phyloP scores from a whole-genome alignment of 2,888 invertebrate genomes.

The Oegoconia quadripuncta region DNA sequence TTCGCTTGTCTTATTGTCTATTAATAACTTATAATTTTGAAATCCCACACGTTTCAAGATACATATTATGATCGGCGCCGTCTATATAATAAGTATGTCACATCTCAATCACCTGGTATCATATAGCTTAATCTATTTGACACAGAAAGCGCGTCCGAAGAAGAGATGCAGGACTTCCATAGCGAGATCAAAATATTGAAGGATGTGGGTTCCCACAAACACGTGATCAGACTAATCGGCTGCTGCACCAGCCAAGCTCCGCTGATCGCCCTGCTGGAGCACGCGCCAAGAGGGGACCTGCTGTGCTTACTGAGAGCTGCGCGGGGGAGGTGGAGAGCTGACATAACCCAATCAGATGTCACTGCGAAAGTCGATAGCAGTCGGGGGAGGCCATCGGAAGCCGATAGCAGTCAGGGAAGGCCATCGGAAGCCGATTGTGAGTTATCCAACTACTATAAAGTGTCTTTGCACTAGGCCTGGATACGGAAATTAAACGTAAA shows the following conservation, averaged over 20 bases:
- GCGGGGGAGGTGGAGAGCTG: constrained; percentile 56
- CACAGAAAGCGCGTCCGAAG: constrained; percentile 76
- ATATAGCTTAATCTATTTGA: neutral
- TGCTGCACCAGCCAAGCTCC: constrained; percentile 86
- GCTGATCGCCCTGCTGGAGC: constrained; percentile 87
- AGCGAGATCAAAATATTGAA: constrained; percentile 89
- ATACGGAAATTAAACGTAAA: too few relatives aligned
- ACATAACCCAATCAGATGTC: constrained; percentile 56
- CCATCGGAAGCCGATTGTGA: constrained; percentile 81
- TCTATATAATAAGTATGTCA: too few relatives aligned
- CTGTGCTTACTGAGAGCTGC: constrained; percentile 80
- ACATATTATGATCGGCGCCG: too few relatives aligned
- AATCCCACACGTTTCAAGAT: too few relatives aligned
- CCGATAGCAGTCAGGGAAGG: constrained; percentile 64
- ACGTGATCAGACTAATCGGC: constrained; percentile 86
- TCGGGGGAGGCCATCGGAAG: constrained; percentile 70
- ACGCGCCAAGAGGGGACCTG: constrained; percentile 87
- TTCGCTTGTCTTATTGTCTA: too few relatives aligned
- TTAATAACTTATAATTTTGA: too few relatives aligned
- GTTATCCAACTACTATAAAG: constrained; percentile 28
- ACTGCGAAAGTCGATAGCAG: constrained; percentile 63
- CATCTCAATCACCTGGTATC: neutral
- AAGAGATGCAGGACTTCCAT: constrained; percentile 84
- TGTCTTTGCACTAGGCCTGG: neutral
- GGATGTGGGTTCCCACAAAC: constrained; percentile 85